Conservation (phyloP, 2,888 invertebrate genomes). For the Drosophila anomalipes region DNA sequence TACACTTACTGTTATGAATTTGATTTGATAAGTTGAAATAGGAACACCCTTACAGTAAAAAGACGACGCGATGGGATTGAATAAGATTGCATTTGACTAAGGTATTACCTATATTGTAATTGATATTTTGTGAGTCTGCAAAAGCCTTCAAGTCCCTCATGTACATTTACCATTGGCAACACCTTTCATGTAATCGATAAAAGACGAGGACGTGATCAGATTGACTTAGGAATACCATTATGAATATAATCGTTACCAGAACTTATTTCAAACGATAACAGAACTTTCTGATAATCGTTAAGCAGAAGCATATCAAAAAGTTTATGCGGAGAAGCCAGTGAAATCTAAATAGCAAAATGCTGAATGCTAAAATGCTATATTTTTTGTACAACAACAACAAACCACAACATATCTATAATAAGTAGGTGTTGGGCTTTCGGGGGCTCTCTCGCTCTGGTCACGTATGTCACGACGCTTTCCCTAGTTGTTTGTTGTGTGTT, state of each 20-base stretch:
- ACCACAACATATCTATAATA: background rate
- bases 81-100: background rate
- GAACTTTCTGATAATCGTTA: background rate
- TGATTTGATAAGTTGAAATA: background rate
- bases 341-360: background rate
- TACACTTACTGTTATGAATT: background rate
- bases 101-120: background rate
- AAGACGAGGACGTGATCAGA: background rate
- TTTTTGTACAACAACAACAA: background rate
- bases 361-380: background rate
- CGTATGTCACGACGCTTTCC: constrained; percentile 11
- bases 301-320: background rate
- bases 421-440: background rate
- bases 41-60: background rate
- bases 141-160: background rate
- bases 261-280: background rate
- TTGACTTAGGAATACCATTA: background rate
- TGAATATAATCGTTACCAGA: background rate
- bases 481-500: background rate
- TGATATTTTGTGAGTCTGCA: background rate
- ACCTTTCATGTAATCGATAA: background rate
- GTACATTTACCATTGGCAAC: background rate
- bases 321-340: background rate
- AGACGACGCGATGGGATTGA: background rate
- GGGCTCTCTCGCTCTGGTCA: background rate